Conservation (phyloP, 1,140 invertebrate genomes). For the Drosophila quadrilineata region DNA sequence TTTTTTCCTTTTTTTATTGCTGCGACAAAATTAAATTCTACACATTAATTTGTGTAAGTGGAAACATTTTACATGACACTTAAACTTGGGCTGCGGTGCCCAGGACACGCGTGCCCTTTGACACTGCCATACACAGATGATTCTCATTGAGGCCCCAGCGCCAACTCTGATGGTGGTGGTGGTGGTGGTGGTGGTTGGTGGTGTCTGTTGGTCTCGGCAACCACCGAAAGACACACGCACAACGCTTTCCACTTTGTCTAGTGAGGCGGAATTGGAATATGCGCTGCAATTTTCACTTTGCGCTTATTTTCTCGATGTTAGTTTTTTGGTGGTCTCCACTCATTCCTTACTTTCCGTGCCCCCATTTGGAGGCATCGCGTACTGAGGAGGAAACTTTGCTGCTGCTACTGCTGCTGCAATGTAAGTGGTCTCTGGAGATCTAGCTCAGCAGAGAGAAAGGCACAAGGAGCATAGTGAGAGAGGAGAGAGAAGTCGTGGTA, state of each 20-base stretch:
- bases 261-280: constrained; percentile 67
- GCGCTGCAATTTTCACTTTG: constrained; percentile 70
- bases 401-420: constrained; percentile 52
- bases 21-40: constrained; percentile 69
- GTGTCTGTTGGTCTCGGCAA: constrained; percentile 30
- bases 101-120: constrained; percentile 41
- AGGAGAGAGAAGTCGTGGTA: constrained; percentile 19
- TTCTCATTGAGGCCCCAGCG: too few species aligned
- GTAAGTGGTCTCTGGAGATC: constrained; percentile 63
- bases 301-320: constrained; percentile 60
- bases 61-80: constrained; percentile 80
- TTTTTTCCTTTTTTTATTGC: constrained; percentile 20
- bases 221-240: constrained; percentile 50
- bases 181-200: constrained; percentile 15
- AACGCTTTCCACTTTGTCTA: constrained; percentile 73
- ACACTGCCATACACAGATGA: too few species aligned
- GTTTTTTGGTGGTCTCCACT: constrained; percentile 30
- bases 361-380: not conserved
- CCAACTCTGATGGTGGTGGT: constrained; percentile 26
- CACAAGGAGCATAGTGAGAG: not conserved
- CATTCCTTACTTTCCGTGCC: not conserved
- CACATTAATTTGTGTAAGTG: constrained; percentile 80
- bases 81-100: constrained; percentile 60
- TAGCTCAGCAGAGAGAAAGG: constrained; percentile 5
- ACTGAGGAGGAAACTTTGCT: constrained; percentile 58